A percentile compares a stretch with the other conserved stretches of the same genome.
Evolutionary conservation across 2,888 invertebrate genomes (phyloP).

Genomic region (Drosophila testacea): DNA sequence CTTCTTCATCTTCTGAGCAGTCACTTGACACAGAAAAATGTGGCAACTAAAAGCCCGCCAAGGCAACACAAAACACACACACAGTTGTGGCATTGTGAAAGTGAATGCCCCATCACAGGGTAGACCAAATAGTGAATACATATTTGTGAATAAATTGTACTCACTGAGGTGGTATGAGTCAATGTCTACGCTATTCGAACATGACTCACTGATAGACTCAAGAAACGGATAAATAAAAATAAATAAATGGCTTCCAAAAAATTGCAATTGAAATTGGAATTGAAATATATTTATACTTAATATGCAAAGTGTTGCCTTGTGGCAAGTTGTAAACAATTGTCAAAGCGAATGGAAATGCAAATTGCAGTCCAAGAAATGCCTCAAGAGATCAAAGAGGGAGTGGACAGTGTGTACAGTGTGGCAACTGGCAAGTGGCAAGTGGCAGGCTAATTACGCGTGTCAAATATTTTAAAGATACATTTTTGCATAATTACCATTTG

Average conservation of each 20-base stretch:
- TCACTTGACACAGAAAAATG: constrained; percentile 59
- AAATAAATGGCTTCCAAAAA: background rate
- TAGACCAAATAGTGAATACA: constrained; percentile 16
- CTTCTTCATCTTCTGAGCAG: background rate
- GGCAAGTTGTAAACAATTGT: constrained; percentile 2
- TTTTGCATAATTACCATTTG: constrained; percentile 47
- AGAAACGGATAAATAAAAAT: constrained; percentile 1
- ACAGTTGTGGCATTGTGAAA: constrained; percentile 30
- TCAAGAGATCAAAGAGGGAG: background rate
- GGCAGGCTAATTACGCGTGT: constrained; percentile 47
- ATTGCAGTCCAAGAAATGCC: background rate
- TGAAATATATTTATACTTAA: background rate
- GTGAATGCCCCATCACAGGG: constrained; percentile 14
- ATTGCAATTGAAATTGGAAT: constrained; percentile 5
- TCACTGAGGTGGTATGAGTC: constrained; percentile 16
- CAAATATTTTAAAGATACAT: constrained; percentile 55
- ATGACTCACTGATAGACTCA: constrained; percentile 16
- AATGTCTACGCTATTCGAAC: constrained; percentile 9
- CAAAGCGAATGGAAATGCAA: constrained; percentile 17
- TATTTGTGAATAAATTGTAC: constrained; percentile 4
- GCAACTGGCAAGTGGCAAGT: background rate
- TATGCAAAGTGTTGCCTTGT: background rate
- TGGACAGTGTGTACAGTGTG: background rate
- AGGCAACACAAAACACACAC: constrained; percentile 21
- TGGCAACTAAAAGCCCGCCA: constrained; percentile 47